Conservation (phyloP, 2,113 vertebrate species). For the Cryptoleucopteryx plumbea region DNA sequence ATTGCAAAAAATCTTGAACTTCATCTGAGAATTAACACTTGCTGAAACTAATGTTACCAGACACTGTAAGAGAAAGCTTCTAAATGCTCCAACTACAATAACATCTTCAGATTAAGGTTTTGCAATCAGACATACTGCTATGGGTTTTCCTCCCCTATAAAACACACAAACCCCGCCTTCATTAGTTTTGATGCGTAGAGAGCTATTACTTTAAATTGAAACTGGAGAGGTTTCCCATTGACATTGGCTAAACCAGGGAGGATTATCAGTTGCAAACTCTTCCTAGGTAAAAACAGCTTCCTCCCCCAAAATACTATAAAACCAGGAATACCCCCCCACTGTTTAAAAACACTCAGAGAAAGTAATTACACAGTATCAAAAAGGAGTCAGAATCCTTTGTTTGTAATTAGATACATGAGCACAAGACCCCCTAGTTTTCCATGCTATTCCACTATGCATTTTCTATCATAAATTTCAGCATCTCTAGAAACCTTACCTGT, state of each 20-base stretch:
- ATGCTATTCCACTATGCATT: neutral
- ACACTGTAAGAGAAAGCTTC: neutral
- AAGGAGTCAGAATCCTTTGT: neutral
- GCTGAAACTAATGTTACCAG: neutral
- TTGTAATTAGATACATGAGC: neutral
- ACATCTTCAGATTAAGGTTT: neutral
- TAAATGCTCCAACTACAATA: neutral
- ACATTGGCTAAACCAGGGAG: neutral
- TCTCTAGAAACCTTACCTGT: constrained; percentile 78
- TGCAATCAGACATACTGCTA: neutral
- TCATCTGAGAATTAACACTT: neutral
- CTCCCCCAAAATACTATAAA: neutral
- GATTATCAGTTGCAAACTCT: neutral
- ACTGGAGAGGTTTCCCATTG: neutral
- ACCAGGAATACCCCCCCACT: neutral
- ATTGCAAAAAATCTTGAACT: neutral
- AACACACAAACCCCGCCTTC: neutral
- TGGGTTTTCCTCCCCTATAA: neutral
- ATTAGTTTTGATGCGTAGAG: neutral
- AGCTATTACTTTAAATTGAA: neutral
- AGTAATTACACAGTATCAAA: neutral
- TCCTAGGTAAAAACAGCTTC: neutral
- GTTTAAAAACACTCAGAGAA: neutral
- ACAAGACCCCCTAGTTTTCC: neutral
- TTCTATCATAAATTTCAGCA: neutral